phyloP scores from a whole-genome alignment of 30 jellyfish, hydroid and myxozoan genomes.

The Morbakka virulenta region DNA sequence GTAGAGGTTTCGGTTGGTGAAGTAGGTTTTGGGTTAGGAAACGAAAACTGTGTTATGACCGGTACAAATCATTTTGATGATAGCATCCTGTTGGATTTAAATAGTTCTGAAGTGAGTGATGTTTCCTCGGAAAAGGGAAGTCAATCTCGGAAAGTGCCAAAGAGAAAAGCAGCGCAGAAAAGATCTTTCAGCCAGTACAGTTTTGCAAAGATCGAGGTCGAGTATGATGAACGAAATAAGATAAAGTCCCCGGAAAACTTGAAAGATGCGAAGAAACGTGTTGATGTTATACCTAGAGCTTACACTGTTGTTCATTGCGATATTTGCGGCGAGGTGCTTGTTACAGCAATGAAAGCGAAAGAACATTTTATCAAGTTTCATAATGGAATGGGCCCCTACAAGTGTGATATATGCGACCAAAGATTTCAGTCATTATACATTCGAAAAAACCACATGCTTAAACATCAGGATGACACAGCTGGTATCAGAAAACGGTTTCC shows the following conservation, averaged over 20 bases:
- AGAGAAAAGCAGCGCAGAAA: neutral
- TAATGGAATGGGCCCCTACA: neutral
- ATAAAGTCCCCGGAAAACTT: neutral
- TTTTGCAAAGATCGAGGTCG: neutral
- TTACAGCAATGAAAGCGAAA: neutral
- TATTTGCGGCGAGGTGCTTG: neutral
- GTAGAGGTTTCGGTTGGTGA: no score
- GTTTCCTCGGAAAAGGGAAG: neutral
- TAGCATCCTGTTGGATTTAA: no score
- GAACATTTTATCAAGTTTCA: neutral
- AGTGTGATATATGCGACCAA: neutral
- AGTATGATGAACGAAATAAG: neutral
- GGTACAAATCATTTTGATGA: neutral
- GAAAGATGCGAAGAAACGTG: neutral
- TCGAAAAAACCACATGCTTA: neutral
- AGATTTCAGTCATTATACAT: neutral
- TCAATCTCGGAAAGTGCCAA: neutral
- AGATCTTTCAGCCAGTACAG: neutral
- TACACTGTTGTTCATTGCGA: neutral
- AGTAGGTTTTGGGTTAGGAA: no score
- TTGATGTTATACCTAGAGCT: neutral
- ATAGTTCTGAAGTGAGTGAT: neutral
- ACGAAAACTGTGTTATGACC: neutral
- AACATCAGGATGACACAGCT: neutral
- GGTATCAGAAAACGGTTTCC: neutral